Evolutionary conservation across 2,797 vertebrate genomes (phyloP), one percentile per base, ranked within the genome.

Genomic region (Menidia menidia): DNA sequence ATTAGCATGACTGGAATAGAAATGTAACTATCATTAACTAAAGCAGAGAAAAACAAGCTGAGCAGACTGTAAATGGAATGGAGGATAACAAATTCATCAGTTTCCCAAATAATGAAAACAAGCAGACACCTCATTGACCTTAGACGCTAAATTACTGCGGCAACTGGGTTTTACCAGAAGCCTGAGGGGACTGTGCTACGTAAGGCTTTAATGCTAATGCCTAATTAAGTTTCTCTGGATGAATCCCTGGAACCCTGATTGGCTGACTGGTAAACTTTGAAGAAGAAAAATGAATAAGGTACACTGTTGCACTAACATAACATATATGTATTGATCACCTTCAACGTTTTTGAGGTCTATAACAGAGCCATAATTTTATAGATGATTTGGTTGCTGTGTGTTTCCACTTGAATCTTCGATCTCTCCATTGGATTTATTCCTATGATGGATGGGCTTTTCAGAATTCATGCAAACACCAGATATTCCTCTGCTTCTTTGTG

Each of bases 91-190:
- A 60, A 71, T 41, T 67, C 32, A 61, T 13, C 0, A 19, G 64
- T 9, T 57, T 66, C 56, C 65, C 42, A 48, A 67, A 73, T 80
- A 78, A 80, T 76, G 14, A 83, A 83, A 71, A 62, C n/a, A 58
- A 73, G 60, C 35, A 15, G 64, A 63, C 73, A 76, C 63, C 56
- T 77, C 32, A 71, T 55, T 88, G 73, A 84, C 75, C 63, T 43
- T 19, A 43, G 10, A 71, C 73, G 59, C 77, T 66, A 77, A 71
- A 82, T 80, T 47, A 73, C 61, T 77, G 33, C 54, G 56, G 61
- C 51, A 39, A 19, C 33, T 32, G 18, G 66, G 42, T 16, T 66
- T 77, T 67, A 19, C 43, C 31, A 50, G 45, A 14, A 16, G 60
- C 69, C 76, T 47, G 30, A 57, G 30, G 71, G 69, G 61, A 72